Evolutionary conservation across 2,797 vertebrate genomes (phyloP), one percentile per base, ranked within the genome.

Genomic region (Xiphophorus birchmanni): DNA sequence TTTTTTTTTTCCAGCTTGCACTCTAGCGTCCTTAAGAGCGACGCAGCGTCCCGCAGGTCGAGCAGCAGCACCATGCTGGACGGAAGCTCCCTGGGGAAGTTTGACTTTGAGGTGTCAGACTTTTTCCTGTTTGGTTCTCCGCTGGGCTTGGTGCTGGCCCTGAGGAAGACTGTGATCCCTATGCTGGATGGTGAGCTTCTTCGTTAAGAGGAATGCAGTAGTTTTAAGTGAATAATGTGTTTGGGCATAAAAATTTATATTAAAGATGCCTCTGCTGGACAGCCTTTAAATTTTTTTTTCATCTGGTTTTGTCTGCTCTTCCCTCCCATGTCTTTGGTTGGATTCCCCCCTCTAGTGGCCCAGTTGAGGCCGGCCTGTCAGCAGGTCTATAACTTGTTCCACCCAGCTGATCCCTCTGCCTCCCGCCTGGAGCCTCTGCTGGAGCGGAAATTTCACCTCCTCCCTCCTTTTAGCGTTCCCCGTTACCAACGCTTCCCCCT

Each of bases 331-430:
- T 86, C n/a, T 86, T 60, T 84, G 84, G 79, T 74, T 86, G 47
- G 21, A 67, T 83, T 71, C 84, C 85, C 91, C 90, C 92, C 88
- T 83, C 82, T 90, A 96, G 96, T 96, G 92, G 92, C 94, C 74
- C 95, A 95, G 92, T 92, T 96, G 83, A 96, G 97, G 48, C 99
- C 99, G 0, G 97, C 97, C 78, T 99, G 99, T 91, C 98, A 98
- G 92, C 99, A 99, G 94, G 97, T 99, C 73, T 99, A 99, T 87
- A 99, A 99, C 95, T 96, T 99, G 83, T 99, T 99, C 95, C 98
- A 99, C 85, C 97, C 99, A 0, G 98, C 98, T 18, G 99, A 99
- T 92, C 99, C 99, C 0, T 99, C 98, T 0, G 98, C 98, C 69
- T 99, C 98, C 15, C 98, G 99, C 69, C 95, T 99, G 0, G 99